A percentile compares a stretch with the other conserved stretches of the same genome.
phyloP scores from a whole-genome alignment of 2,797 vertebrate species.

The Vultur gryphus region DNA sequence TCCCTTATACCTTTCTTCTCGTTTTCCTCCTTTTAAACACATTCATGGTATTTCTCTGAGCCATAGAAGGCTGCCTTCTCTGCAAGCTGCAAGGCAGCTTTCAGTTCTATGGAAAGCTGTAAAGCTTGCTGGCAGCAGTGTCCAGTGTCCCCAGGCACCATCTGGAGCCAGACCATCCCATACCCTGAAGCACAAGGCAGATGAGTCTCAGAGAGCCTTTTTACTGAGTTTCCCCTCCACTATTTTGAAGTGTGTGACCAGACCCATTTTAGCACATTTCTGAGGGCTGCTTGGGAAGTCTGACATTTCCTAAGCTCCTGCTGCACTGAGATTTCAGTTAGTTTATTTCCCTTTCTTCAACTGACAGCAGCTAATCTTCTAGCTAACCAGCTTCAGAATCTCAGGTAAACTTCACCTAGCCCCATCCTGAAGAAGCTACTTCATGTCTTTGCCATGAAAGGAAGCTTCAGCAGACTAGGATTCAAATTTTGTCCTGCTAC shows the following conservation, averaged over 20 bases:
- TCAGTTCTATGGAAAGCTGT: not conserved
- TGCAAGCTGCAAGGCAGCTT: not conserved
- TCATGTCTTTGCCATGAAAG: not conserved
- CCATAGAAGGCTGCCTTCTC: not conserved
- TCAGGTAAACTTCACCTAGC: not conserved
- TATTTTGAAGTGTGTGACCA: not conserved
- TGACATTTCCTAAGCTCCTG: not conserved
- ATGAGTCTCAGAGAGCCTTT: not conserved
- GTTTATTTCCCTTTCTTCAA: not conserved
- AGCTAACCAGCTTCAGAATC: not conserved
- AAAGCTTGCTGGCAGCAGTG: not conserved
- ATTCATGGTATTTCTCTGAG: not conserved
- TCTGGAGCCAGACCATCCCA: not conserved
- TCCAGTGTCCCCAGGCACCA: not conserved
- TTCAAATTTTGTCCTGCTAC: not conserved
- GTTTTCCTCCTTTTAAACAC: not conserved
- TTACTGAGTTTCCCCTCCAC: not conserved
- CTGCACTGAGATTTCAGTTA: not conserved
- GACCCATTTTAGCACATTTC: not conserved
- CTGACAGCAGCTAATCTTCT: not conserved
- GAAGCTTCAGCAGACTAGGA: not conserved
- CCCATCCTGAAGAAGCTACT: not conserved
- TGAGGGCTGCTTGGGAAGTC: not conserved
- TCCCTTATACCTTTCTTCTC: not conserved
- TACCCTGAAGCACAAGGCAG: not conserved